Conservation (phyloP, 2,888 invertebrate genomes). For the Psylliodes chrysocephalus region DNA sequence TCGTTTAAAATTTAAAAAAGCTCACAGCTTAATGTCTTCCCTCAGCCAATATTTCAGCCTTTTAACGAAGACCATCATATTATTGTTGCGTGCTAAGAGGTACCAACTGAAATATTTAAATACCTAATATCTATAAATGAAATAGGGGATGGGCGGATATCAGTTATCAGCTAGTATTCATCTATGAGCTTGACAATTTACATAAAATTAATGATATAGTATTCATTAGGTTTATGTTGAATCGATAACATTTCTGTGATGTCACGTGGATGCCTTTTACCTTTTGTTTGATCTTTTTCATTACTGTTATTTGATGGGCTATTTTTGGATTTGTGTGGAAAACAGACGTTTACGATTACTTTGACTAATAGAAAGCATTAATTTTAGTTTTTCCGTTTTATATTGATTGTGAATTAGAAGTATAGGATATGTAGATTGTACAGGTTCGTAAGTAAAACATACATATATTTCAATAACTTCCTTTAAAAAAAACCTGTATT, state of each 20-base stretch:
- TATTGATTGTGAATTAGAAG: not conserved
- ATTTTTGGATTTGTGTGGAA: not conserved
- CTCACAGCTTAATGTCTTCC: slow-evolving; percentile 31
- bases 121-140: slow-evolving; percentile 53
- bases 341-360: not conserved
- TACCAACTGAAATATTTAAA: slow-evolving; percentile 55
- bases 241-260: slow-evolving; percentile 6
- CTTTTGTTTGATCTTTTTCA: not conserved
- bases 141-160: slow-evolving; percentile 42
- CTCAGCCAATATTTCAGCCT: slow-evolving; percentile 37
- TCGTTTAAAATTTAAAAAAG: slow-evolving; percentile 37
- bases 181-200: slow-evolving; percentile 50
- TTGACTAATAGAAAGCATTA: not conserved
- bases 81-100: slow-evolving; percentile 52
- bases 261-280: slow-evolving; percentile 7
- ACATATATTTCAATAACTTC: too few relatives aligned
- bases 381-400: not conserved
- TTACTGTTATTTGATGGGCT: not conserved
- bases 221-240: slow-evolving; percentile 45
- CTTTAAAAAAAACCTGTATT: too few relatives aligned
- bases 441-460: too few relatives aligned
- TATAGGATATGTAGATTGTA: too few relatives aligned
- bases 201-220: slow-evolving; percentile 47
- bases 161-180: slow-evolving; percentile 49
- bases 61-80: slow-evolving; percentile 42